Percentiles rank a stretch among this genome's conserved stretches.
Evolutionary conservation across 1,140 invertebrate species (phyloP).

Genomic region (Macrostomum lignano): DNA sequence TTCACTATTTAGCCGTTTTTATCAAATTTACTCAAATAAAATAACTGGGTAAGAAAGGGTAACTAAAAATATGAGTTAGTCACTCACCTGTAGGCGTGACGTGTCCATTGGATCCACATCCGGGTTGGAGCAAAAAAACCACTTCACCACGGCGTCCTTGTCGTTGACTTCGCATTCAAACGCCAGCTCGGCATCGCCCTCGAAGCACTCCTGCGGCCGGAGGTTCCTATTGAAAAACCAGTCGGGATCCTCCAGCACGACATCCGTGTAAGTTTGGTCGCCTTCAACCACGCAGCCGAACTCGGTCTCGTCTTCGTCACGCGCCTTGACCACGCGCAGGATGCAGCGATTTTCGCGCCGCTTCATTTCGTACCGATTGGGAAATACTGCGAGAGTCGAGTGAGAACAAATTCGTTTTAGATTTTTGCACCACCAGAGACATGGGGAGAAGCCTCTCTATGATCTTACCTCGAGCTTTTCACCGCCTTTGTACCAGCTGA

Average conservation of each 20-base stretch:
- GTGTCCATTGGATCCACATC: too few relatives aligned
- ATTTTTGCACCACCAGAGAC: too few relatives aligned
- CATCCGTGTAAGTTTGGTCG: conserved; percentile 19
- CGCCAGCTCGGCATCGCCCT: conserved; percentile 59
- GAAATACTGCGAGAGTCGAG: conserved; percentile 13
- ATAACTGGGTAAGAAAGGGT: too few relatives aligned
- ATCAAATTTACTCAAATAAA: too few relatives aligned
- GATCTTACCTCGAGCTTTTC: conserved; percentile 26
- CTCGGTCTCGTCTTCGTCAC: conserved; percentile 51
- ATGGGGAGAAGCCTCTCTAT: too few relatives aligned
- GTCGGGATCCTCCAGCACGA: conserved; percentile 46
- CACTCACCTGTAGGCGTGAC: too few relatives aligned
- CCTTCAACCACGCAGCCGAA: conserved; percentile 41
- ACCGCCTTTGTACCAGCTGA: conserved; percentile 69
- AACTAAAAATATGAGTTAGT: too few relatives aligned
- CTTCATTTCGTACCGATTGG: conserved; percentile 20
- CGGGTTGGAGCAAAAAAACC: too few relatives aligned
- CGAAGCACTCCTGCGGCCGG: conserved; percentile 61
- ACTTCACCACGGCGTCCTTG: conserved; percentile 67
- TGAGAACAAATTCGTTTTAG: too few relatives aligned
- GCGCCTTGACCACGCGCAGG: conserved; percentile 51
- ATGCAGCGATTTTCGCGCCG: conserved; percentile 37
- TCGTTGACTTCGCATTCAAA: conserved; percentile 83
- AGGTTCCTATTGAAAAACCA: conserved; percentile 87
- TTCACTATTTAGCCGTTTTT: too few relatives aligned